Evolutionary conservation across 2,797 vertebrate genomes (phyloP).

Genomic region (Danio choprae): DNA sequence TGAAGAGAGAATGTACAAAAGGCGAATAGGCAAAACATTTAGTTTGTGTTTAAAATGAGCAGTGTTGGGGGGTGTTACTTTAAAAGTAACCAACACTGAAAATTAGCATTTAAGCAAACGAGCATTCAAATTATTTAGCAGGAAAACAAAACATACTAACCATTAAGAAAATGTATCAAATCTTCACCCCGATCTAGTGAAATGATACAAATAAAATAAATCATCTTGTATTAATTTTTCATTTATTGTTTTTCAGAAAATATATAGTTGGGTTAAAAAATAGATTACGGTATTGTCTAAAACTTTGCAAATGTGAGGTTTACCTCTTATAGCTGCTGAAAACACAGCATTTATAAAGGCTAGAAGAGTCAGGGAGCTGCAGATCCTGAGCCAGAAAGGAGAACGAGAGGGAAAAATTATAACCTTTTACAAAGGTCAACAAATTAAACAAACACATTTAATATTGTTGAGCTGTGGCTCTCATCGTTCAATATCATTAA

Average conservation of each 20-base stretch:
- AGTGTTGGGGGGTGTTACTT: too few species aligned
- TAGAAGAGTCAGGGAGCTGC: constrained; percentile 62
- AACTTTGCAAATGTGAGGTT: not conserved
- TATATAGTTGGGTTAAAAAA: not conserved
- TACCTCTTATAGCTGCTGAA: constrained; percentile 71
- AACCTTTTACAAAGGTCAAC: not conserved
- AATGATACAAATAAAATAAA: too few species aligned
- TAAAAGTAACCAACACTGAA: too few species aligned
- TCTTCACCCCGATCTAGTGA: constrained; percentile 61
- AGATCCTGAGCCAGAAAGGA: constrained; percentile 51
- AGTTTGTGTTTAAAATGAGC: not conserved
- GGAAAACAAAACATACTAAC: constrained; percentile 50
- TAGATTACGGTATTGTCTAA: not conserved
- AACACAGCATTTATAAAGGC: constrained; percentile 56
- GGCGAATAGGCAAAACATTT: too few species aligned
- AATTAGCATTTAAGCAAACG: too few species aligned
- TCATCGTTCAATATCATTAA: constrained; percentile 1
- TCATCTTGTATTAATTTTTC: too few species aligned
- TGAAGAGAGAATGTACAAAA: constrained; percentile 38
- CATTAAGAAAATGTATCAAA: constrained; percentile 68
- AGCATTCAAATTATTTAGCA: too few species aligned
- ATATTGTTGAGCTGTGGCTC: not conserved
- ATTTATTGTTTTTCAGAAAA: not conserved
- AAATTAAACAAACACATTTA: constrained; percentile 31
- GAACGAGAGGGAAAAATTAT: not conserved